Conservation (phyloP, 2,113 vertebrate species). For the Scophthalmus maximus region DNA sequence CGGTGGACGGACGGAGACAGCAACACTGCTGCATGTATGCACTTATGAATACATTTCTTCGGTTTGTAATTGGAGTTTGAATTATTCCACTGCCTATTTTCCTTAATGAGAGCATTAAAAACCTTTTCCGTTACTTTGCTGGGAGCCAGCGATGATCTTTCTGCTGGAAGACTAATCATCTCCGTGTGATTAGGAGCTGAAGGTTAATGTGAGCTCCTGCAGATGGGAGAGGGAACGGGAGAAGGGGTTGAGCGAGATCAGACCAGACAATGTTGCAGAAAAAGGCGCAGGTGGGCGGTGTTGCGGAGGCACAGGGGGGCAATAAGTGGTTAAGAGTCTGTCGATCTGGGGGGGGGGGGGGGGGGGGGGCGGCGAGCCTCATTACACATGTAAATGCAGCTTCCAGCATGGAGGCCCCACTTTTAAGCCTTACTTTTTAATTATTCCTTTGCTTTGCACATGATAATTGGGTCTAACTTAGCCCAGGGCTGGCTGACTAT, state of each 20-base stretch:
- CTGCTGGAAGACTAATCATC: slow-evolving; percentile 67
- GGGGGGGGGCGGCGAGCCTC: slow-evolving; percentile 71
- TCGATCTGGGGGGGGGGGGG: slow-evolving; percentile 53
- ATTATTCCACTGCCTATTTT: slow-evolving; percentile 38
- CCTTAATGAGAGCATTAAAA: slow-evolving; percentile 52
- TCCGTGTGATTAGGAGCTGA: slow-evolving; percentile 75
- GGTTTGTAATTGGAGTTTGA: slow-evolving; percentile 31
- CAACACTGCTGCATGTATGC: neutral
- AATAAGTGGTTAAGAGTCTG: slow-evolving; percentile 69
- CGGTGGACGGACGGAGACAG: neutral
- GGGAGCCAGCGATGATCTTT: slow-evolving; percentile 55
- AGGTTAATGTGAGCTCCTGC: slow-evolving; percentile 76
- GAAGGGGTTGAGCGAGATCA: slow-evolving; percentile 51
- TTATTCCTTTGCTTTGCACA: slow-evolving; percentile 73
- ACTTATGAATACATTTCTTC: neutral
- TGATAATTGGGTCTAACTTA: slow-evolving; percentile 74
- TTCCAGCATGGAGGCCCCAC: slow-evolving; percentile 73
- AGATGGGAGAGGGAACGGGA: slow-evolving; percentile 52
- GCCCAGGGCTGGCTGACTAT: slow-evolving; percentile 67
- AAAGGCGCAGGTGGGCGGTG: slow-evolving; percentile 37
- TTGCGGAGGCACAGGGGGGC: slow-evolving; percentile 60
- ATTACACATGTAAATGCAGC: slow-evolving; percentile 80
- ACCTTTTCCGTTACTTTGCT: slow-evolving; percentile 47
- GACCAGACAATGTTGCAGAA: slow-evolving; percentile 58
- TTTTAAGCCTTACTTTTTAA: slow-evolving; percentile 75